These are phyloP conservation scores for Philereme vetulata DNA, from an alignment of 2,888 invertebrate genomes.

Conservation along the genomic window DNA sequence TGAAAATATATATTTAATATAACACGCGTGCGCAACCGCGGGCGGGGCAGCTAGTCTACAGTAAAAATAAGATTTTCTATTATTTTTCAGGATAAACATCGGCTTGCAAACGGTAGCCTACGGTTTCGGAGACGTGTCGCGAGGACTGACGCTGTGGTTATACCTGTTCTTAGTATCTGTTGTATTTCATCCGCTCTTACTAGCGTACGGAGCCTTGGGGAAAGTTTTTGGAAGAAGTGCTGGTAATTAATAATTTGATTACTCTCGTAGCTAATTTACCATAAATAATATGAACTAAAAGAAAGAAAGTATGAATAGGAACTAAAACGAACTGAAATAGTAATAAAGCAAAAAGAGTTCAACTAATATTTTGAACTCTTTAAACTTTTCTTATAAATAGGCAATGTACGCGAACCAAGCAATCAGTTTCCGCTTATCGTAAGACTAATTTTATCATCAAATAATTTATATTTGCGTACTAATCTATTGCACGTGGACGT, in stretches of 20 bases:
- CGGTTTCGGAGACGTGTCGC: conserved; percentile 70
- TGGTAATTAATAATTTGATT: conserved; percentile 47
- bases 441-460: neutral
- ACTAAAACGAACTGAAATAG: too few relatives aligned
- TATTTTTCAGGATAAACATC: conserved; percentile 63
- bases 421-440: neutral
- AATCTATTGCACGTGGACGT: neutral
- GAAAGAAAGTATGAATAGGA: too few relatives aligned
- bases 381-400: too few relatives aligned
- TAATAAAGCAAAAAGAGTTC: too few relatives aligned
- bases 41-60: too few relatives aligned
- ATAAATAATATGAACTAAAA: too few relatives aligned
- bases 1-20: too few relatives aligned
- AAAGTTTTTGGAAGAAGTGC: conserved; percentile 49
- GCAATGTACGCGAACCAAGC: neutral
- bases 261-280: neutral
- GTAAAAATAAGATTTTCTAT: neutral
- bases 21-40: too few relatives aligned
- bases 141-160: conserved; percentile 67
- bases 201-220: conserved; percentile 53
- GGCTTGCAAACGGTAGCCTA: conserved; percentile 60
- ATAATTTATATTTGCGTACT: neutral
- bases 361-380: too few relatives aligned
- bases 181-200: conserved; percentile 61
- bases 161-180: conserved; percentile 61